phyloP scores from a whole-genome alignment of 1,140 invertebrate species.

The Nasonia giraulti region DNA sequence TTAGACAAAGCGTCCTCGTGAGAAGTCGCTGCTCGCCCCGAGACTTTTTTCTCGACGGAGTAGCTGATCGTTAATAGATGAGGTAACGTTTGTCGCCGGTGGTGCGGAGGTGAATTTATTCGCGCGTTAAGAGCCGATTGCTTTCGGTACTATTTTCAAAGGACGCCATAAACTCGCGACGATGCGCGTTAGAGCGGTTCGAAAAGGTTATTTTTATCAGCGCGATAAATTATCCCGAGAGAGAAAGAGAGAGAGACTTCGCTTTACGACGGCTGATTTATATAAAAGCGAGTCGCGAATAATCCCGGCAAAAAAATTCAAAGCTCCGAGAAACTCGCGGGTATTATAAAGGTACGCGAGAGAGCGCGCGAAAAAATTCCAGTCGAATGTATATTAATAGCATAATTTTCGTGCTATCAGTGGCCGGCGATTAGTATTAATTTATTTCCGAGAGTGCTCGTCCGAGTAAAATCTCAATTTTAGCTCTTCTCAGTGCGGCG shows the following conservation, averaged over 20 bases:
- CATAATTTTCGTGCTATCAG: constrained; percentile 20
- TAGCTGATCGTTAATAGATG: background rate
- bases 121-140: too few relatives aligned
- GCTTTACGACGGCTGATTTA: background rate
- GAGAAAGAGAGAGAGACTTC: background rate
- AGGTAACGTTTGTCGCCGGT: background rate
- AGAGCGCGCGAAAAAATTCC: background rate
- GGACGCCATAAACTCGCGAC: too few relatives aligned
- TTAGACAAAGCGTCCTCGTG: background rate
- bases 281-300: background rate
- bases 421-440: constrained; percentile 27
- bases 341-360: background rate
- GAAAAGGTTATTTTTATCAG: background rate
- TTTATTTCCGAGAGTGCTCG: background rate
- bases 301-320: background rate
- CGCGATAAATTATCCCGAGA: background rate
- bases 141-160: too few relatives aligned
- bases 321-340: background rate
- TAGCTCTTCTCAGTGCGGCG: background rate
- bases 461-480: constrained; percentile 44
- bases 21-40: background rate
- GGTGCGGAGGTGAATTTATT: too few relatives aligned
- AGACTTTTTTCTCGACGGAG: background rate
- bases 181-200: too few relatives aligned
- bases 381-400: constrained; percentile 37